Evolutionary conservation across 2,888 invertebrate species (phyloP).

Genomic region (Drosophila neutralis): DNA sequence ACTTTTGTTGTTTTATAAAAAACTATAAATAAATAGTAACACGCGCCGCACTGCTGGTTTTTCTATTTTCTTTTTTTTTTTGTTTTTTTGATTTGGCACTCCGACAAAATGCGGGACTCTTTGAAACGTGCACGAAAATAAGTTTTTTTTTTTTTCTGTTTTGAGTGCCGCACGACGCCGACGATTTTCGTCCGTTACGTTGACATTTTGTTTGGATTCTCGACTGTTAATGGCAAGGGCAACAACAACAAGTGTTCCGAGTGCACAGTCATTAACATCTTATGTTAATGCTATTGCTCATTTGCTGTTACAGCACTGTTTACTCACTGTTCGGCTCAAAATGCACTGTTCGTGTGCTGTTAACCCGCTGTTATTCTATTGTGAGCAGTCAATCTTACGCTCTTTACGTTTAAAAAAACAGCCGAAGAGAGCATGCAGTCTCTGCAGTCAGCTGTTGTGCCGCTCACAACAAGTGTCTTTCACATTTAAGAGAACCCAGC

Average conservation of each 20-base stretch:
- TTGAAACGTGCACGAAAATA: conserved; percentile 47
- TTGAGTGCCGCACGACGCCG: conserved; percentile 52
- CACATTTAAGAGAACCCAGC: conserved; percentile 18
- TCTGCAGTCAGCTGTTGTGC: conserved; percentile 11
- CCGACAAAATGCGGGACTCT: conserved; percentile 45
- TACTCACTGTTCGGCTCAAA: conserved; percentile 37
- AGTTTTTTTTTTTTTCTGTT: conserved; percentile 24
- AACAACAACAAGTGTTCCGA: conserved; percentile 58
- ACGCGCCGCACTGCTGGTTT: conserved; percentile 33
- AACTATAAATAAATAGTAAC: conserved; percentile 55
- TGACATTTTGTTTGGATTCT: conserved; percentile 72
- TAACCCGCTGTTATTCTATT: neutral
- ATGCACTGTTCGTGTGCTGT: conserved; percentile 18
- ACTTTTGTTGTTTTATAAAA: conserved; percentile 24
- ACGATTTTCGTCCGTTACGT: conserved; percentile 70
- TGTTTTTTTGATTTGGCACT: conserved; percentile 52
- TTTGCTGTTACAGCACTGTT: conserved; percentile 14
- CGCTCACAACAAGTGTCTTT: conserved; percentile 52
- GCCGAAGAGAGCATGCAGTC: neutral
- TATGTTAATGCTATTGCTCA: conserved; percentile 6
- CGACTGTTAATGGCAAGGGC: conserved; percentile 66
- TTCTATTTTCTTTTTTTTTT: conserved; percentile 20
- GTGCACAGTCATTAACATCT: conserved; percentile 24
- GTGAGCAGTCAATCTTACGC: neutral
- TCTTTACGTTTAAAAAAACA: conserved; percentile 13